Percentiles rank a stretch among this genome's conserved stretches.
Conservation (phyloP, 2,797 vertebrate species). For the Catostomus latipinnis region DNA sequence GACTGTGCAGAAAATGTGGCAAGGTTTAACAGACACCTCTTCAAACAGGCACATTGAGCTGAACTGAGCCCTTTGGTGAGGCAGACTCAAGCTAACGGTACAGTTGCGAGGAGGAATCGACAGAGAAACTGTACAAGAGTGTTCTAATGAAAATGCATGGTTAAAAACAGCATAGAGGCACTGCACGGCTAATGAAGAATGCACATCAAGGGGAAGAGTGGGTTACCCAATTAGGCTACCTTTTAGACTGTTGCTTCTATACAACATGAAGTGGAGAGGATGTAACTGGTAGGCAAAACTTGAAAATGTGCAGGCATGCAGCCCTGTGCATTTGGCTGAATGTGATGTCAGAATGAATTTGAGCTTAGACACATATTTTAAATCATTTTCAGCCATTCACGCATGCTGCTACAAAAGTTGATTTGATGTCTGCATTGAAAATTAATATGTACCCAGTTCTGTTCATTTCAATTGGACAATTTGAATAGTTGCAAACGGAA, state of each 20-base stretch:
- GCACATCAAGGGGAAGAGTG: conserved; percentile 61
- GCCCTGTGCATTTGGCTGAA: conserved; percentile 68
- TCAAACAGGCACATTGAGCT: conserved; percentile 74
- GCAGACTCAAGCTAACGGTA: conserved; percentile 84
- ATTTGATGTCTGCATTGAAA: not conserved
- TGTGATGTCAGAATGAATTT: conserved; percentile 8
- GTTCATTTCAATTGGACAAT: not conserved
- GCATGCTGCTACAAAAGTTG: conserved; percentile 20
- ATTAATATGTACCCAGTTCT: not conserved
- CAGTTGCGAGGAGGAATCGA: conserved; percentile 75
- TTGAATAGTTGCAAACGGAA: too few relatives aligned
- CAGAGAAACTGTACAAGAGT: conserved; percentile 67
- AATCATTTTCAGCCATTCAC: not conserved
- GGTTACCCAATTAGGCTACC: conserved; percentile 63
- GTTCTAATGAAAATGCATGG: conserved; percentile 66
- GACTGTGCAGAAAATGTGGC: conserved; percentile 74
- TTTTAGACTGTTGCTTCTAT: conserved; percentile 61
- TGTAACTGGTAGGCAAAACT: conserved; percentile 66
- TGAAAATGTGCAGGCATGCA: conserved; percentile 72
- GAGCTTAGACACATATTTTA: conserved; percentile 1
- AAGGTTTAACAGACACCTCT: conserved; percentile 69
- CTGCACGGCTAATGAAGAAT: conserved; percentile 70
- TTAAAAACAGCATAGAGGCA: conserved; percentile 64
- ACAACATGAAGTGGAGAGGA: conserved; percentile 56
- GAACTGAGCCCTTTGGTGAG: conserved; percentile 75